These are phyloP conservation scores for Leptoteleia sp. DNA, from an alignment of 1,140 invertebrate species.

Conservation along the genomic window DNA sequence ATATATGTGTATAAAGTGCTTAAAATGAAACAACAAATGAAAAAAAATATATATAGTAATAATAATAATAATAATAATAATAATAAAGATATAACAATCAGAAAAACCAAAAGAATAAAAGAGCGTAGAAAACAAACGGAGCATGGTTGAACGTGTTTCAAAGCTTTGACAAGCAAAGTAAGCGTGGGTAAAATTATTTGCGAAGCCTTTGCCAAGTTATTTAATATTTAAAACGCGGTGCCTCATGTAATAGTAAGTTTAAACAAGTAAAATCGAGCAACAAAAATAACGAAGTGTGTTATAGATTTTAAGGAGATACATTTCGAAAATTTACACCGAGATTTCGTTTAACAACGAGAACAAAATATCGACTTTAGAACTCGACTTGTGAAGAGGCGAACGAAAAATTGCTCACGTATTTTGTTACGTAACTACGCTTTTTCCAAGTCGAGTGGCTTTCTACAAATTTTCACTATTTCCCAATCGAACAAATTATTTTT, in stretches of 20 bases:
- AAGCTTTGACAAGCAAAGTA: slow-evolving; percentile 22
- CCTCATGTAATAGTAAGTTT: slow-evolving; percentile 57
- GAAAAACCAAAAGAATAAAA: background rate
- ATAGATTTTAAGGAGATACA: slow-evolving; percentile 49
- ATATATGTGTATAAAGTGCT: slow-evolving; percentile 1
- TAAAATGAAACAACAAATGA: background rate
- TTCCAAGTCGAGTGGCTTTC: background rate
- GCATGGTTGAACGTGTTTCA: slow-evolving; percentile 23
- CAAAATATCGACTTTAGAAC: background rate
- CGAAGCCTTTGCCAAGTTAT: slow-evolving; percentile 61
- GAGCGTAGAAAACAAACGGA: background rate
- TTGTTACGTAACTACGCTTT: background rate
- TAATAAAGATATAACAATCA: slow-evolving; percentile 1
- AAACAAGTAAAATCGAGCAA: slow-evolving; percentile 21
- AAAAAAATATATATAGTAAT: too few relatives aligned
- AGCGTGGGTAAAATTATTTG: slow-evolving; percentile 30
- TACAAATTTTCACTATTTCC: background rate
- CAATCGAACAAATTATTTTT: too few relatives aligned
- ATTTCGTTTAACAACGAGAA: slow-evolving; percentile 28
- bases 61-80: background rate
- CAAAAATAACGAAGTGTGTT: slow-evolving; percentile 28
- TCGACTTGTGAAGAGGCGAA: slow-evolving; percentile 6
- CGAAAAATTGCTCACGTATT: slow-evolving; percentile 16
- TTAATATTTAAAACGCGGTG: slow-evolving; percentile 62
- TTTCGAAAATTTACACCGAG: slow-evolving; percentile 50